phyloP scores from a whole-genome alignment of 2,888 invertebrate species.

The Epiblema foenella region DNA sequence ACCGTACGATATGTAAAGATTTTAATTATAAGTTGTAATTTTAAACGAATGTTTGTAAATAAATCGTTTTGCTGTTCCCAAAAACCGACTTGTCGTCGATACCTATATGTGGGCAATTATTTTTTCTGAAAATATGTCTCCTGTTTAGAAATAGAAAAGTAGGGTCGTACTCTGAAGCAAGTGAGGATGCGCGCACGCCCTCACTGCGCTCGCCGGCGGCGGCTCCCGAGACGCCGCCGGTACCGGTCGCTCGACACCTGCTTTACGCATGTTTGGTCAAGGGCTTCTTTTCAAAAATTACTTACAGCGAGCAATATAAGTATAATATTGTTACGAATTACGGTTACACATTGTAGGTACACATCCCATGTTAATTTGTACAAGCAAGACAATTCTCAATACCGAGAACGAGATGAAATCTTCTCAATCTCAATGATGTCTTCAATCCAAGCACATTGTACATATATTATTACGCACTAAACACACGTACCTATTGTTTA shows the following conservation, averaged over 20 bases:
- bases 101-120: slow-evolving; percentile 80
- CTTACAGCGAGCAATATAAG: slow-evolving; percentile 10
- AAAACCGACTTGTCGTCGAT: slow-evolving; percentile 48
- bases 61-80: slow-evolving; percentile 51
- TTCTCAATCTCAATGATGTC: too few species aligned
- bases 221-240: not conserved
- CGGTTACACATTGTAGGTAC: slow-evolving; percentile 8
- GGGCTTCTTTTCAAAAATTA: slow-evolving; percentile 7
- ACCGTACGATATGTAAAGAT: slow-evolving; percentile 48
- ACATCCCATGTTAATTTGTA: slow-evolving; percentile 9
- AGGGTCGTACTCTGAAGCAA: slow-evolving; percentile 12
- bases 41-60: slow-evolving; percentile 49
- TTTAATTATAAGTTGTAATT: slow-evolving; percentile 49
- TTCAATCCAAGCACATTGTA: slow-evolving; percentile 27
- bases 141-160: slow-evolving; percentile 60
- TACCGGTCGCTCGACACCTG: slow-evolving; percentile 11
- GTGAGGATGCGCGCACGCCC: slow-evolving; percentile 5
- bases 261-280: slow-evolving; percentile 11
- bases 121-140: slow-evolving; percentile 82
- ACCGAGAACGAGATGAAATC: slow-evolving; percentile 25
- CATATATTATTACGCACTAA: slow-evolving; percentile 41
- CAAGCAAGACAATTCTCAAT: slow-evolving; percentile 8
- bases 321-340: slow-evolving; percentile 10
- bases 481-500: not conserved
- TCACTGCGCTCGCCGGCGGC: not conserved